Evolutionary conservation across 2,888 invertebrate species (phyloP), one percentile per base, ranked within the genome.

Genomic region (Bombylius major): DNA sequence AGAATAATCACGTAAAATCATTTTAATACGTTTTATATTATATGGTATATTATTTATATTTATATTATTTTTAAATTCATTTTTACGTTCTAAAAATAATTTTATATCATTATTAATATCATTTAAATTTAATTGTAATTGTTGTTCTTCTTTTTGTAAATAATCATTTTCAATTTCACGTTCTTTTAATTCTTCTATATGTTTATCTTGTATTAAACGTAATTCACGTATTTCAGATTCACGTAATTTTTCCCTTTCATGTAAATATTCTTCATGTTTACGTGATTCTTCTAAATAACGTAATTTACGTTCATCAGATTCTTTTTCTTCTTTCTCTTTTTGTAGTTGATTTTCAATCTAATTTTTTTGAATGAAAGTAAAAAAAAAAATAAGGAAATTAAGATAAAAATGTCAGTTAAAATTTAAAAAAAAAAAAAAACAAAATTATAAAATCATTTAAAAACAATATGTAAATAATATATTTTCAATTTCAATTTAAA

Each of bases 181-280:
- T 7, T 63, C 57, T 51, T 70, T 70, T 9, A 73, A 58, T 58
- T 72, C 68, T 0, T 63, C 11, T 59, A 75, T 63, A 48, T 74
- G 70, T 4, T 63, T 62, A 55, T 73, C 72, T 57, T 73, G 74
- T 13, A 74, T 55, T 0, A 64, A 62, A 1, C 71, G 66, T n/a
- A 74, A 65, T 47, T 73, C 69, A 34, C 62, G 64, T 4, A 74
- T 67, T 62, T 74, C 72, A 46, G 69, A 65, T 56, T 73, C 70
- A 1, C 71, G 67, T 36, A 72, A 67, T 23, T 65, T 59, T 54
- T 70, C 70, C 1, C 72, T 68, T 55, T 70, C 68, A 56, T 68
- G 70, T 39, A 70, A 67, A 3, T 64, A 59, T 61, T 69, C 71
- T 75, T 81, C 69, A 69, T 78, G 76, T 72, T 78, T 81, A 72